These are phyloP conservation scores for Heterotilapia buettikoferi DNA, from an alignment of 2,113 vertebrate species.

Conservation along the genomic window DNA sequence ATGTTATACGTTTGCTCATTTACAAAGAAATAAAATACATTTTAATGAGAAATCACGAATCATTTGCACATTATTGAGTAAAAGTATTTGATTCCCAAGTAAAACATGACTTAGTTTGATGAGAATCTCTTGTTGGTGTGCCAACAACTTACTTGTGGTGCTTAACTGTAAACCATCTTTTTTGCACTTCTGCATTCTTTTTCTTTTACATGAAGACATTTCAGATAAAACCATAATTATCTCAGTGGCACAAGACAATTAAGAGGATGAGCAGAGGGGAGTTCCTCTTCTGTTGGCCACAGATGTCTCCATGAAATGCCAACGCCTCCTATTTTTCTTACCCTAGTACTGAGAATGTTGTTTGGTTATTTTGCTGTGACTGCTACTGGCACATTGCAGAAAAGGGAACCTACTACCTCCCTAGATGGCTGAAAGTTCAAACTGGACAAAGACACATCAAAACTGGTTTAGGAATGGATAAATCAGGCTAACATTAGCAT, in stretches of 20 bases:
- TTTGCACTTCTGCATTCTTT: not conserved
- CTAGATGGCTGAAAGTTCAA: not conserved
- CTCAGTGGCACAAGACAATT: not conserved
- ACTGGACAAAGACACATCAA: not conserved
- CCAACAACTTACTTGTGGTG: not conserved
- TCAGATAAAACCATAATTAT: not conserved
- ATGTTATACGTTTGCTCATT: not conserved
- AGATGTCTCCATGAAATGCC: not conserved
- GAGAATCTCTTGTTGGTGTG: not conserved
- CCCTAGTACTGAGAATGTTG: not conserved
- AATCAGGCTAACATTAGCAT: not conserved
- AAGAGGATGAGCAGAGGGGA: not conserved
- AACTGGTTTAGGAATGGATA: not conserved
- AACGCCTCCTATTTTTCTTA: not conserved
- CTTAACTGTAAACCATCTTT: not conserved
- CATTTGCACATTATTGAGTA: not conserved
- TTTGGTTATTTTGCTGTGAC: not conserved
- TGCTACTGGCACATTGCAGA: not conserved
- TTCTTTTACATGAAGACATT: rapidly evolving
- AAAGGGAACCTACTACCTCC: not conserved
- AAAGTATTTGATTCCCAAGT: not conserved
- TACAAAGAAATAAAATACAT: not conserved
- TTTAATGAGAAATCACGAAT: not conserved
- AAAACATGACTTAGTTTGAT: not conserved
- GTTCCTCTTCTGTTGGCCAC: not conserved